Evolutionary conservation across 2,113 vertebrate species (phyloP), one percentile per base, ranked within the genome.

Genomic region (Psilopsiagon aymara): DNA sequence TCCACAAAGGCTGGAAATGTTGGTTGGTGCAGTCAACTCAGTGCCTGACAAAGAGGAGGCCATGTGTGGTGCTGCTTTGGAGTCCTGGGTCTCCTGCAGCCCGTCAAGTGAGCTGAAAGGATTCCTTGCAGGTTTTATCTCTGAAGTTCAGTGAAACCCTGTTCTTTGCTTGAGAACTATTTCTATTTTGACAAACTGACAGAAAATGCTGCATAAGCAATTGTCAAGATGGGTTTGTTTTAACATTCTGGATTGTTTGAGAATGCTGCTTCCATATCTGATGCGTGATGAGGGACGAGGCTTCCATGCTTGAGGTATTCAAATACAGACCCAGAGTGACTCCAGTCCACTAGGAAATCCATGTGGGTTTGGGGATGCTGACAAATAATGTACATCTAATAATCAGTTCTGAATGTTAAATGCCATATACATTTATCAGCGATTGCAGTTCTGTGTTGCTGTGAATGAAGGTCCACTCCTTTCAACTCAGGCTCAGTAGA

Each of bases 61-160:
- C n/a, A 14, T 29, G 20, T 4, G 35, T 52, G 17, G 55, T n/a
- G 47, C 37, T 63, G 23, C 66, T 82, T 33, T 66, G 59, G 29
- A 53, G 41, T 28, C 52, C 71, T 67, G 37, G 41, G 19, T 70
- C 46, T 78, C 20, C 75, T 3, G 1, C 41, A 94, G 59, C 53
- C n/a, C 0, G 0, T 35, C 55, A 12, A 11, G 13, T 47, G 11
- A 74, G 29, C 39, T 16, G 4, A 8, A 8, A 8, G 35, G 23
- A 51, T 53, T 86, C 52, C 35, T 87, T 78, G 35, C 29, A 23
- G n/a, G 17, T 7, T 43, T 53, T 68, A 28, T 23, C n/a, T 14
- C 53, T 39, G 37, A 69, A 85, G 80, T 66, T 53, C 31, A 81
- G 37, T 44, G 41, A 81, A 89, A 57, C 10, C 3, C 11, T 37